Evolutionary conservation across 2,888 invertebrate genomes (phyloP).

Genomic region (Alloplasta piceator): DNA sequence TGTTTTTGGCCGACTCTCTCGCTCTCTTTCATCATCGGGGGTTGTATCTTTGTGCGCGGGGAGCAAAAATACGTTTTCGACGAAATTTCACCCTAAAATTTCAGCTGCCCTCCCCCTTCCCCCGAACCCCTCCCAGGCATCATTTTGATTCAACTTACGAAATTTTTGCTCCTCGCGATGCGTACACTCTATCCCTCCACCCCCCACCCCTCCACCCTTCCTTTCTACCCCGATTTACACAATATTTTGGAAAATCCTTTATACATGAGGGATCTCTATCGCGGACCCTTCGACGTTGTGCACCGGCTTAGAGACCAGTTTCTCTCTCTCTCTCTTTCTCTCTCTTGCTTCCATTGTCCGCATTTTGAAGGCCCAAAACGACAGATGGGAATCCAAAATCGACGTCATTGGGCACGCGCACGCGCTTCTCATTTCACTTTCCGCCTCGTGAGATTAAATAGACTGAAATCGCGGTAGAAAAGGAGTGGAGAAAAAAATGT

Average conservation of each 20-base stretch:
- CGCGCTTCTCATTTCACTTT: conserved; percentile 44
- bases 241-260: conserved; percentile 83
- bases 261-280: conserved; percentile 70
- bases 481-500: conserved; percentile 21
- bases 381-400: conserved; percentile 55
- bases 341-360: conserved; percentile 58
- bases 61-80: conserved; percentile 70
- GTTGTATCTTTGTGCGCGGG: conserved; percentile 12
- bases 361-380: conserved; percentile 31
- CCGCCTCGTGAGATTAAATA: conserved; percentile 26
- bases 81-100: conserved; percentile 81
- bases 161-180: conserved; percentile 25
- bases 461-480: conserved; percentile 27
- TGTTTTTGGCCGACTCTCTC: background rate
- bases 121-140: background rate
- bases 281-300: conserved; percentile 63
- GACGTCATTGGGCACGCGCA: conserved; percentile 42
- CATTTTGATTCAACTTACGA: conserved; percentile 58
- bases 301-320: conserved; percentile 71
- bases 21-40: conserved; percentile 7
- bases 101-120: conserved; percentile 75
- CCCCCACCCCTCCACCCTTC: conserved; percentile 55
- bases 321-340: conserved; percentile 56
- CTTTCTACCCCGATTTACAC: conserved; percentile 80
- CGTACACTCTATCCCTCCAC: background rate